Evolutionary conservation across 2,113 vertebrate genomes (phyloP), one percentile per base, ranked within the genome.

Genomic region (Coracopsis vasa): DNA sequence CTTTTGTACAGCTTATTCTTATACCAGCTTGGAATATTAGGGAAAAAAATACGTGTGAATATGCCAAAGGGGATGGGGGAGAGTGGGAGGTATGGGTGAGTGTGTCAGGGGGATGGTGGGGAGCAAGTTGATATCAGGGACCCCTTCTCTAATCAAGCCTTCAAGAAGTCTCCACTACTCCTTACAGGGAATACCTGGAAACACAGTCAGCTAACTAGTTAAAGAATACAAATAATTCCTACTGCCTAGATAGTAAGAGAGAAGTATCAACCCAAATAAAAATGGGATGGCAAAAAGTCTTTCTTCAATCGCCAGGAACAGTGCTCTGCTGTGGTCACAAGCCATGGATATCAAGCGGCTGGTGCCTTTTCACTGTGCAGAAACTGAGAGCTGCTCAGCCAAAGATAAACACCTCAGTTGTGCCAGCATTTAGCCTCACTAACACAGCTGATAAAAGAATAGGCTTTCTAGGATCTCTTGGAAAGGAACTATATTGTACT

Each of bases 131-230:
- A 71, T 60, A 7, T 72, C 75, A 72, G 13, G 25, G 44, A 82
- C 7, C 16, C 29, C 18, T 82, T 44, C 25, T 74, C 66, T 79
- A 71, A 45, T 0, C 0, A 1, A 75, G 5, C 25, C 29, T 81
- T 39, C 60, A n/a, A 53, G 7, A 70, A 71, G 28, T 37, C 37
- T 81, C 65, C 35, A 18, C 27, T 62, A 31, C 31, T n/a, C 20
- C 31, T 45, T 9, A 4, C 0, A 1, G 16, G 33, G 44, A 84
- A 86, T 31, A 23, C 13, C 45, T 54, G 39, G 23, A 78, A 80
- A 86, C 35, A 81, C 10, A 60, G 39, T 2, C 33, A 35, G 58
- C 31, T 11, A 51, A 6, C 64, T 27, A 17, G 4, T 11, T 60
- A 80, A 24, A 74, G 13, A 53, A 64, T 13, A 75, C 1, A 2